Base-by-base conservation (phyloP, 2,113 vertebrate genomes). In the Xiphorhynchus elegans region DNA sequence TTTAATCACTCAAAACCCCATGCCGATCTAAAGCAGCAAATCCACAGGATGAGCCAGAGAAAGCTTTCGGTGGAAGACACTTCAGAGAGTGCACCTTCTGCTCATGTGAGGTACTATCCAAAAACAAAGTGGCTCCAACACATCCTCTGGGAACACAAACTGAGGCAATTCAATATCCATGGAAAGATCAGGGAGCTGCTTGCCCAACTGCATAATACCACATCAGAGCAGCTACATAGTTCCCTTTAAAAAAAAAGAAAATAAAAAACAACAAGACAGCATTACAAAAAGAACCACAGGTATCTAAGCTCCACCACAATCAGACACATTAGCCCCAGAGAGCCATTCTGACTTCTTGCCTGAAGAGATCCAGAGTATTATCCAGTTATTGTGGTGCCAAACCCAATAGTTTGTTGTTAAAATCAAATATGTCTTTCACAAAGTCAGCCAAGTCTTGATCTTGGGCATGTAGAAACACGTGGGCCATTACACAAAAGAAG, bases 31-130 rank as follows among this genome's bases (percentile, higher is more conserved):
- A 60, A 73, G 17, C 5, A 72, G 17, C 66, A 53, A 56, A 72
- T 46, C 28, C 44, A 60, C 2, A 21, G 0, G 0, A 55, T 4
- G 3, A 76, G 29, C 23, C 80, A 75, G 47, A 37, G 28, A 26
- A 7, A 64, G 49, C 37, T 76, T 81, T 53, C 58, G 37, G 28
- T 26, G 12, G 24, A 40, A 46, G 56, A 33, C 44, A 12, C 17
- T 56, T 69, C 7, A 15, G 56, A 74, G 10, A 52, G 19, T 9
- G 33, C 37, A 50, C 4, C 20, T 70, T 63, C 66, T 39, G 44
- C 47, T 69, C 42, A 52, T 1, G 1, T 5, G 13, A 80, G 25
- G 24, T 25, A 5, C 29, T 39, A 28, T 5, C 33, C 63, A 44
- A 93, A 87, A 87, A 17, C 40, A 55, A 72, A 66, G 26, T 1